These are phyloP conservation scores for Argynnis bischoffii DNA, from an alignment of 2,888 invertebrate genomes.

Conservation along the genomic window DNA sequence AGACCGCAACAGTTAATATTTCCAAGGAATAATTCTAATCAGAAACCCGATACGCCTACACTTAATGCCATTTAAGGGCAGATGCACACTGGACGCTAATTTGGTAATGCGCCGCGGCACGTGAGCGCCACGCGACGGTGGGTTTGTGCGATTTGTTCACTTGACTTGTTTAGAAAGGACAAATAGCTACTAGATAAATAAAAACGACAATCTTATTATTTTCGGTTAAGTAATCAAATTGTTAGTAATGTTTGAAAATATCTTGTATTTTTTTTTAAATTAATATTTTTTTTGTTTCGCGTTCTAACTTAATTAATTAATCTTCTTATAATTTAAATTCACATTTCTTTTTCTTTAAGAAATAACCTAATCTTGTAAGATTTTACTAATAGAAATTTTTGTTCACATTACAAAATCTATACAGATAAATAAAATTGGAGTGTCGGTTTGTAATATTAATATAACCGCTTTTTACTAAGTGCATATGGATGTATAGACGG, in stretches of 20 bases:
- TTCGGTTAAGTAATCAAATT: slow-evolving; percentile 13
- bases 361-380: too few species aligned
- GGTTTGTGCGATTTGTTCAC: slow-evolving; percentile 71
- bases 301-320: too few species aligned
- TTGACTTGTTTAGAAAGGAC: slow-evolving; percentile 71
- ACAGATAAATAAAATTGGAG: too few species aligned
- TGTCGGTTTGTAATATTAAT: too few species aligned
- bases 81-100: slow-evolving; percentile 72
- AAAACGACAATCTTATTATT: slow-evolving; percentile 51
- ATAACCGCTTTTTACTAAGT: too few species aligned
- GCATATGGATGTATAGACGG: too few species aligned
- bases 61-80: slow-evolving; percentile 66
- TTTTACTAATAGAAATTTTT: too few species aligned
- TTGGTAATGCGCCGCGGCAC: slow-evolving; percentile 74
- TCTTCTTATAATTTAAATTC: too few species aligned
- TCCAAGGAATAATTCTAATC: slow-evolving; percentile 41
- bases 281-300: not conserved
- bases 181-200: slow-evolving; percentile 57
- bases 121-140: slow-evolving; percentile 70
- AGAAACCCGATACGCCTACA: slow-evolving; percentile 55
- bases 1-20: not conserved
- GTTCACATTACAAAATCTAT: too few species aligned
- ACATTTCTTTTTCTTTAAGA: too few species aligned
- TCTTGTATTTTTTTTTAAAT: not conserved
- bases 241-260: not conserved